Evolutionary conservation across 2,113 vertebrate genomes (phyloP).

Genomic region (Gnathonemus echidnorhynchus): DNA sequence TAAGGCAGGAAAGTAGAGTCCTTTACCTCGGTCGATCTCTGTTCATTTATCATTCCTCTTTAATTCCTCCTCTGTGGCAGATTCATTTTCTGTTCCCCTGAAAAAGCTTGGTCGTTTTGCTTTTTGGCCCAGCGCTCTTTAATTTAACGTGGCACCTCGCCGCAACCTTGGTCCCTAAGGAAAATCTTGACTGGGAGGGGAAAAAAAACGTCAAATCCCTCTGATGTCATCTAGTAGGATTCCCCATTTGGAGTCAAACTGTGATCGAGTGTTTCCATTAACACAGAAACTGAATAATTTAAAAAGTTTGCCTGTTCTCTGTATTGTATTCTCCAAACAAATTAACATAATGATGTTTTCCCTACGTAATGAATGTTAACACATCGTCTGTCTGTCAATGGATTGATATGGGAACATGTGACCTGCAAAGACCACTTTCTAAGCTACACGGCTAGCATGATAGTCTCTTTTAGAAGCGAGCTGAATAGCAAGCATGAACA

Average conservation of each 20-base stretch:
- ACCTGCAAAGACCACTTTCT: not conserved
- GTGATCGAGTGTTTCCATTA: not conserved
- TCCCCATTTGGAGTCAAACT: constrained; percentile 10
- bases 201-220: not conserved
- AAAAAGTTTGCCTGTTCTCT: not conserved
- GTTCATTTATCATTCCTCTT: constrained; percentile 15
- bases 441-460: not conserved
- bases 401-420: not conserved
- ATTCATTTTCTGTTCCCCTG: constrained; percentile 13
- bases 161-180: constrained; percentile 1
- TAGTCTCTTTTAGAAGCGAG: not conserved
- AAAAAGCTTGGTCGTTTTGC: constrained; percentile 7
- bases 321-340: not conserved
- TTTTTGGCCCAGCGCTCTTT: not conserved
- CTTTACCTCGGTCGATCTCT: not conserved
- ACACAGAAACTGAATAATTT: not conserved
- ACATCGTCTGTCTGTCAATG: not conserved
- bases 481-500: not conserved
- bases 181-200: not conserved
- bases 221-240: constrained; percentile 1
- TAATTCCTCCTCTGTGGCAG: constrained; percentile 13
- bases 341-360: not conserved
- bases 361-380: not conserved
- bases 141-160: constrained; percentile 6
- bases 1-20: not conserved